Conservation (phyloP, 2,888 invertebrate species). For the Neoitamus cyanurus region DNA sequence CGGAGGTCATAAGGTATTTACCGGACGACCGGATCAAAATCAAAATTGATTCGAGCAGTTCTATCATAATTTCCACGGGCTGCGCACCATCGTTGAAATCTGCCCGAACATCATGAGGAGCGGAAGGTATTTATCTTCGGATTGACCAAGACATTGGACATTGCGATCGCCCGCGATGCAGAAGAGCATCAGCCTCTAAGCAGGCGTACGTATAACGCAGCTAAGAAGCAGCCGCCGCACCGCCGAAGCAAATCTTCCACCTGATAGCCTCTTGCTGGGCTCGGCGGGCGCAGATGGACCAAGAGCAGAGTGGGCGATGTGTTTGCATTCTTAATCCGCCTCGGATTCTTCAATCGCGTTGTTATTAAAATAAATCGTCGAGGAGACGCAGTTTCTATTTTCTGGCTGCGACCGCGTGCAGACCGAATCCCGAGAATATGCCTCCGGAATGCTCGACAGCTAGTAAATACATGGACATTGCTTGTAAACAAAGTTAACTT, state of each 20-base stretch:
- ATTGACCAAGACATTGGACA: background rate
- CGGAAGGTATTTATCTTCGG: slow-evolving; percentile 1
- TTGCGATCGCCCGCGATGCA: background rate
- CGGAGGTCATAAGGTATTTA: slow-evolving; percentile 8
- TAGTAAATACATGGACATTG: background rate
- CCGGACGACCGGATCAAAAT: background rate
- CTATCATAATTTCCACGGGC: slow-evolving; percentile 5
- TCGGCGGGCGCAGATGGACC: background rate
- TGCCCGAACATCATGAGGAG: background rate
- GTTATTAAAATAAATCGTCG: slow-evolving; percentile 20
- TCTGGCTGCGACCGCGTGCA: background rate
- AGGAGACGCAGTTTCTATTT: slow-evolving; percentile 9
- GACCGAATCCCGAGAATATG: background rate
- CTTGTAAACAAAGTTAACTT: background rate
- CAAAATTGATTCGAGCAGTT: slow-evolving; percentile 19
- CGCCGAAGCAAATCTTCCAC: background rate
- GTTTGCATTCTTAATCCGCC: slow-evolving; percentile 20
- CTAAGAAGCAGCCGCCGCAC: background rate
- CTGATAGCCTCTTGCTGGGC: background rate
- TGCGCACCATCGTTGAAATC: background rate
- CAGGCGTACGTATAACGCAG: background rate
- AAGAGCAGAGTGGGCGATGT: background rate
- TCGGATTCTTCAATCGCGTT: background rate
- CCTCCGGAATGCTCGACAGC: background rate
- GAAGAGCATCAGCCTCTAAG: background rate